Conservation (phyloP, 2,888 invertebrate species). For the Ceriagrion tenellum region DNA sequence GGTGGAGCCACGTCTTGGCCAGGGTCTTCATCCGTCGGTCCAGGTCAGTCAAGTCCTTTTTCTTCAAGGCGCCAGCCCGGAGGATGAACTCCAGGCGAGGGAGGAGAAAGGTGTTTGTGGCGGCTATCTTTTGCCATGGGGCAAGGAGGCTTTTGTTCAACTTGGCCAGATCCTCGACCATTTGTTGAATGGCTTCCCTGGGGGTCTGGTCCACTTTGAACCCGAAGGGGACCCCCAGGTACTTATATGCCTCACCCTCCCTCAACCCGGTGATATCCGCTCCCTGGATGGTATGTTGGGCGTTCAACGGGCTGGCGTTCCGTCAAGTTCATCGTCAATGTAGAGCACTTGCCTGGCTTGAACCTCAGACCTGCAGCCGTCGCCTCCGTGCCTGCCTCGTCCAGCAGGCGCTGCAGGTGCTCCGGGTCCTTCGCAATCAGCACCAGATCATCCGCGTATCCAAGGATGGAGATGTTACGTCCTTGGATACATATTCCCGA, state of each 20-base stretch:
- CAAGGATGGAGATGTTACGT: too few relatives aligned
- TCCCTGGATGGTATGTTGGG: background rate
- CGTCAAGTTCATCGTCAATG: constrained; percentile 73
- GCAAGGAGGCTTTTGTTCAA: constrained; percentile 70
- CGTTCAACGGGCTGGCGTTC: constrained; percentile 72
- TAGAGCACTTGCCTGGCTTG: constrained; percentile 74
- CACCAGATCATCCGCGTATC: too few relatives aligned
- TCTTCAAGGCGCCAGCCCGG: constrained; percentile 72
- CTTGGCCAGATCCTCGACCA: constrained; percentile 32
- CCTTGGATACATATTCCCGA: too few relatives aligned
- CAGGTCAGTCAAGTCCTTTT: constrained; percentile 74
- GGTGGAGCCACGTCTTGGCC: constrained; percentile 74
- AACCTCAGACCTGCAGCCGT: constrained; percentile 73
- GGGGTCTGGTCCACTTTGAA: constrained; percentile 72
- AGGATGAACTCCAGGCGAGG: too few relatives aligned
- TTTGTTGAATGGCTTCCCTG: constrained; percentile 69
- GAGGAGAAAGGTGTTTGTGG: constrained; percentile 71
- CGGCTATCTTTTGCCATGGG: constrained; percentile 73
- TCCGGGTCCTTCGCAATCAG: constrained; percentile 29
- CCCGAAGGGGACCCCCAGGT: constrained; percentile 75
- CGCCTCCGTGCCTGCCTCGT: constrained; percentile 48
- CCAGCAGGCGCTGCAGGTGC: constrained; percentile 69
- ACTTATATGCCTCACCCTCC: constrained; percentile 71
- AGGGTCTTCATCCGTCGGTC: constrained; percentile 72
- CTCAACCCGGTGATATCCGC: background rate